phyloP scores from a whole-genome alignment of 1,140 invertebrate species.

The Bombus difficillimus region DNA sequence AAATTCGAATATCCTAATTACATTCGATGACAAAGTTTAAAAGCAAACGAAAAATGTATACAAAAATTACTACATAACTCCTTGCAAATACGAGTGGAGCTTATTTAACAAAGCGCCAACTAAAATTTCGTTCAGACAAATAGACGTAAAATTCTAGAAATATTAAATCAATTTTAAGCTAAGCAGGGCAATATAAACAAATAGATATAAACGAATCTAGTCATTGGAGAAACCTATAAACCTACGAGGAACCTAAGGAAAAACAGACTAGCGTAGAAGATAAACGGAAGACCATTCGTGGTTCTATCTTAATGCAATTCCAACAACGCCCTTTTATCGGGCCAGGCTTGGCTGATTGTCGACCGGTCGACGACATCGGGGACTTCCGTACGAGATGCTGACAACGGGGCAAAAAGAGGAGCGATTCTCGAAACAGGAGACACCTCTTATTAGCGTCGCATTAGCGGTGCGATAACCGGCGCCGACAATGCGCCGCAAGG shows the following conservation, averaged over 20 bases:
- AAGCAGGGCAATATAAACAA: neutral
- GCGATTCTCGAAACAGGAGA: slow-evolving; percentile 53
- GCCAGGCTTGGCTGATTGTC: neutral
- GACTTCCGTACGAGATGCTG: slow-evolving; percentile 48
- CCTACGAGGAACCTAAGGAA: neutral
- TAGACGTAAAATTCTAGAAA: neutral
- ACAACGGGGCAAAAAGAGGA: slow-evolving; percentile 23
- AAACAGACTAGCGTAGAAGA: neutral
- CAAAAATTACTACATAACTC: too few species aligned
- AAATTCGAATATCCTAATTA: too few species aligned
- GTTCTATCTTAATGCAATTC: slow-evolving; percentile 59
- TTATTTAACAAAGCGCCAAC: too few species aligned
- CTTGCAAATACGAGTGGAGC: too few species aligned
- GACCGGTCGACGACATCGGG: slow-evolving; percentile 16
- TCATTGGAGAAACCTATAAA: neutral
- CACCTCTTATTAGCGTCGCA: slow-evolving; percentile 58
- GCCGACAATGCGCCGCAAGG: slow-evolving; percentile 46
- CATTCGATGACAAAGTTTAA: too few species aligned
- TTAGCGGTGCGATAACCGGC: slow-evolving; percentile 52
- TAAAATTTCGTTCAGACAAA: too few species aligned
- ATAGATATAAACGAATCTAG: too few species aligned
- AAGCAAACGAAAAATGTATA: too few species aligned
- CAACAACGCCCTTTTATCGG: slow-evolving; percentile 33
- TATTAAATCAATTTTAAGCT: neutral
- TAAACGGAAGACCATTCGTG: neutral